Evolutionary conservation across 2,797 vertebrate genomes (phyloP).

Genomic region (Phoeniculus purpureus): DNA sequence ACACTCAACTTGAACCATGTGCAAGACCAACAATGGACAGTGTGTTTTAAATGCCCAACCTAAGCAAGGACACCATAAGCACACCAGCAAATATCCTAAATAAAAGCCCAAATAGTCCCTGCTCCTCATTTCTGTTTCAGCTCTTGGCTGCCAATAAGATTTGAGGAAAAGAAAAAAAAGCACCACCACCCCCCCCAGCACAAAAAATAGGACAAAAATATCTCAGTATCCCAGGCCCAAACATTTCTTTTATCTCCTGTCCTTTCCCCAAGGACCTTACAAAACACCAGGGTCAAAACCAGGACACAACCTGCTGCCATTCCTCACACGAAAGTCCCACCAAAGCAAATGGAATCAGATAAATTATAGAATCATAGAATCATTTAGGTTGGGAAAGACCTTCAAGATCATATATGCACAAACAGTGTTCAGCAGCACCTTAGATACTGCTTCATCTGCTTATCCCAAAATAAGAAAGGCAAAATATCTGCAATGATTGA

Average conservation of each 20-base stretch:
- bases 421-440: not conserved
- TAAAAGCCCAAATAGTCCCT: not conserved
- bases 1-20: not conserved
- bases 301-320: not conserved
- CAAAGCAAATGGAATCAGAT: not conserved
- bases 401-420: not conserved
- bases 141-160: not conserved
- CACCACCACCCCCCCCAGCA: not conserved
- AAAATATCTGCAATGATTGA: not conserved
- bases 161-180: not conserved
- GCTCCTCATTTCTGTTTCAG: not conserved
- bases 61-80: not conserved
- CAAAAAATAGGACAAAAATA: not conserved
- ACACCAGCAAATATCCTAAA: not conserved
- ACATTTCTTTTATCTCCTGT: constrained; percentile 4
- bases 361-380: not conserved
- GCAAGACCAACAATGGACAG: not conserved
- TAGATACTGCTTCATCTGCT: not conserved
- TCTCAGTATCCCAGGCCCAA: not conserved
- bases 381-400: too few species aligned
- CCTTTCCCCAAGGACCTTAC: not conserved
- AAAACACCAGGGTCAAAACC: not conserved
- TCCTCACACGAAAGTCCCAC: not conserved
- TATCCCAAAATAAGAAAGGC: not conserved
- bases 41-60: not conserved